Base-by-base conservation (phyloP, 2,797 vertebrate species). In the Epinephelus awoara region DNA sequence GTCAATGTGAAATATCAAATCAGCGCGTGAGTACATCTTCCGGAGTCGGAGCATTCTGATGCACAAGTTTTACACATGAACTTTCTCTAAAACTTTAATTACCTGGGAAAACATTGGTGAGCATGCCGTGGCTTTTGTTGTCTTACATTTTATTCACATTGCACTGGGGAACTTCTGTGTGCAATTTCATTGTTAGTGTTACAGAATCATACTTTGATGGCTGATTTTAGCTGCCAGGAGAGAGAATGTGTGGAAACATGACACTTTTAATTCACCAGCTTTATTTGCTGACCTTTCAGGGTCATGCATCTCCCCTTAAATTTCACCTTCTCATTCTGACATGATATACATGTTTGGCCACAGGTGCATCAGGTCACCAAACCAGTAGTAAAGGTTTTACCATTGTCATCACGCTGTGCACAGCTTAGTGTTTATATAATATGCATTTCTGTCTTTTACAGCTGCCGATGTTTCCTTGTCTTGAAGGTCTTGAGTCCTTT, bases 1-100 rank as follows among this genome's bases (percentile, higher is more conserved):
- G 92, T 93, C 95, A 94, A 14, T 61, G 82, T 83, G 88, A 93
- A 90, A 91, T 91, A 92, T 88, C 85, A 89, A 83, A 77, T 80
- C 66, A 54, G 80, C 47, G 4, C 51, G 71, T 51, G 69, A 68
- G 71, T 19, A 29, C 59, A 58, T 64, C 63, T 68, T 50, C 56
- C 12, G 49, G 14, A 76, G 66, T 59, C 13, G 11, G 25, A 70
- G 70, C 29, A 61, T 67, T 78, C 56, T 17, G 61, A 72, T 74
- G 80, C 67, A 62, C 66, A 34, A 71, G 66, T 73, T 67, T 59
- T 23, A 73, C 38, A 68, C 54, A 14, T 67, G 42, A 80, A 84
- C 75, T 85, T 80, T 72, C 69, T 49, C 3, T 25, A 72, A 65
- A 84, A 75, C 72, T 84, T 83, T 82, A 78, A 73, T 80, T 40